Evolutionary conservation across 2,113 vertebrate species (phyloP), one percentile per base, ranked within the genome.

Genomic region (Telmatochromis brachygnathus): DNA sequence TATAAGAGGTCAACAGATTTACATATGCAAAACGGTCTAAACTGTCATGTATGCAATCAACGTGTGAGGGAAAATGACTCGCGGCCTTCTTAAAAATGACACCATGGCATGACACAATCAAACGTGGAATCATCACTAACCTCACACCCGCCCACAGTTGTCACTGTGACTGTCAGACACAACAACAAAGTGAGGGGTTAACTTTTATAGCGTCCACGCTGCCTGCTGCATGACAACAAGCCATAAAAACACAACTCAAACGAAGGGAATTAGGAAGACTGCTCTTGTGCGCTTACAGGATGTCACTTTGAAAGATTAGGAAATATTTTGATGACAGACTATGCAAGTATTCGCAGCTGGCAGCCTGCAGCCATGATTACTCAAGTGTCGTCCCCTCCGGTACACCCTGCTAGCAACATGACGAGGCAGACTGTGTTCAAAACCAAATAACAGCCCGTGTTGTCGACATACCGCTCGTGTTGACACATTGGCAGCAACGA

Each of bases 401-500:
- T 21, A 5, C 42, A 81, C 11, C 9, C 9, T 13, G 11, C 42
- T 70, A 9, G 53, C 23, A 21, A 15, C 3, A 54, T 81, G 45
- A 81, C 75, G 51, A 80, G 51, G 45, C 17, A 45, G 37, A 5
- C 14, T 93, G 89, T 81, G 33, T 60, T 54, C 51, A 68, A 51
- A 28, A n/a, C 13, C 4, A 45, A n/a, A 28, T 5, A 7, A 23
- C 13, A 21, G 2, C 15, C 33, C 17, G 55, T 65, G 88, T 6
- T 88, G 85, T 79, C 68, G 45, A 73, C 84, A 84, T 11, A 19
- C n/a, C 23, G 47, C 4, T 70, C 5, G 42, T 91, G 90, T 75
- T 89, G 91, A 89, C 89, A 91, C 92, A 93, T 90, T 91, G 85
- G 95, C 92, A 91, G 87, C 21, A 77, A 23, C 55, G 5, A 68